Evolutionary conservation across 2,113 vertebrate species (phyloP).

Genomic region (Meleagris gallopavo): DNA sequence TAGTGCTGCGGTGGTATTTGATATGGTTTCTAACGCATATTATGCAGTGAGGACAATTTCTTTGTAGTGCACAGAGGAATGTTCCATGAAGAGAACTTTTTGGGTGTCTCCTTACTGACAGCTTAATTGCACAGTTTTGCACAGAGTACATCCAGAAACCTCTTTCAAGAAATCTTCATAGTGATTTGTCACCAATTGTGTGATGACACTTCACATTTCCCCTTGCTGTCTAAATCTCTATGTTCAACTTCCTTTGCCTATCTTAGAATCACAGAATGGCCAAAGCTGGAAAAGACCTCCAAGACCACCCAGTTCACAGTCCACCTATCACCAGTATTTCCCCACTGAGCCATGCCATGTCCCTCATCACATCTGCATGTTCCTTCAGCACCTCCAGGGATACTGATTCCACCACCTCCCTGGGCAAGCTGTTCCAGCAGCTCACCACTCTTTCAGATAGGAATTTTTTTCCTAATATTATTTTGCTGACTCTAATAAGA

Average conservation of each 20-base stretch:
- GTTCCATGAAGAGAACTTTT: not conserved
- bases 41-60: not conserved
- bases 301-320: too few relatives aligned
- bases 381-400: too few relatives aligned
- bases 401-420: too few relatives aligned
- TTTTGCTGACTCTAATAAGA: not conserved
- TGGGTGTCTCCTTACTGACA: not conserved
- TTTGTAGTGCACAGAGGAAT: not conserved
- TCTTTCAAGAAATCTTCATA: not conserved
- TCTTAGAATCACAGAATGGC: too few relatives aligned
- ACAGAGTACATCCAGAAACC: accelerated
- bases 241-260: not conserved
- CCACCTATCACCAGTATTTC: too few relatives aligned
- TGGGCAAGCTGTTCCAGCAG: too few relatives aligned
- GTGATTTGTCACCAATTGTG: not conserved
- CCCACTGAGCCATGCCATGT: too few relatives aligned
- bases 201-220: not conserved
- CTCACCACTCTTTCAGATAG: too few relatives aligned
- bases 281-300: too few relatives aligned
- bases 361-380: too few relatives aligned
- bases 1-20: not conserved
- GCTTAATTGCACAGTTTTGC: not conserved
- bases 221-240: not conserved
- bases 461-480: not conserved
- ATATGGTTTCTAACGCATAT: not conserved